Evolutionary conservation across 2,888 invertebrate species (phyloP).

Genomic region (Bellardia pandia): DNA sequence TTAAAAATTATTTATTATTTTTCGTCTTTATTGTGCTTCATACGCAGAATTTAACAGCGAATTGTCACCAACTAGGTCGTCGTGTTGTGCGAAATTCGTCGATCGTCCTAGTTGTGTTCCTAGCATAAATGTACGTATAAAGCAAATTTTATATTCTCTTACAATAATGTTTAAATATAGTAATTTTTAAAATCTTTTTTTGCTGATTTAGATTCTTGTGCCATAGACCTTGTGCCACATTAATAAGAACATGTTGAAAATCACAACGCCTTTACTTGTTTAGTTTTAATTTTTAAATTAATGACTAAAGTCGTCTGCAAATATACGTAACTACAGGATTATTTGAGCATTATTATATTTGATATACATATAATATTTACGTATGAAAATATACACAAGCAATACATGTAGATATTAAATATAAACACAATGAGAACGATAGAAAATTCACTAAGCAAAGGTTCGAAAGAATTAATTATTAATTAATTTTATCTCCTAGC

Average conservation of each 20-base stretch:
- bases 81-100: too few species aligned
- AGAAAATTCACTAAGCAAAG: neutral
- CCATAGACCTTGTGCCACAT: constrained; percentile 42
- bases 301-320: constrained; percentile 21
- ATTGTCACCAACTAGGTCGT: too few species aligned
- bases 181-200: neutral
- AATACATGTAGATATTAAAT: neutral
- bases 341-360: constrained; percentile 27
- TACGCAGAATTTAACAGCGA: too few species aligned
- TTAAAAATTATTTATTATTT: too few species aligned
- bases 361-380: neutral
- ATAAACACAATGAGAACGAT: neutral
- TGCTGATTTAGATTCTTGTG: constrained; percentile 19
- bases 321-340: constrained; percentile 3
- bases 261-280: neutral
- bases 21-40: too few species aligned
- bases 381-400: neutral
- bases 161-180: neutral
- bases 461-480: too few species aligned
- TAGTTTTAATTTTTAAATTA: constrained; percentile 33
- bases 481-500: too few species aligned
- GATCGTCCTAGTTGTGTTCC: too few species aligned
- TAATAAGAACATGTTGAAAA: constrained; percentile 18
- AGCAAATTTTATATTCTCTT: neutral
- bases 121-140: neutral